Conservation (phyloP, 2,888 invertebrate genomes). For the Acanthosepion lycidas region DNA sequence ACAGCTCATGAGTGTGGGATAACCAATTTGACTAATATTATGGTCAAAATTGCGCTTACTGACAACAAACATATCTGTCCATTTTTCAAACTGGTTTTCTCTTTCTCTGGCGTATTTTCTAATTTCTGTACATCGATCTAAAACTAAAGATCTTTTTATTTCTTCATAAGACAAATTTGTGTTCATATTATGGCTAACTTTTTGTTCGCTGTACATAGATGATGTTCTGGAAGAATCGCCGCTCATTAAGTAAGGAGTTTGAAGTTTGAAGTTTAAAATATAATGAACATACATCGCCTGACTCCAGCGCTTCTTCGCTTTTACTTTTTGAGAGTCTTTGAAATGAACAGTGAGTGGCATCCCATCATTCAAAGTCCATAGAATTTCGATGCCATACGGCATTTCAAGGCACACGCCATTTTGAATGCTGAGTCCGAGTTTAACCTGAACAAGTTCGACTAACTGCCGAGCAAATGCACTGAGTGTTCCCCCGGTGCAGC, state of each 20-base stretch:
- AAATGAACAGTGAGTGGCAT: constrained; percentile 66
- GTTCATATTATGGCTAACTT: neutral
- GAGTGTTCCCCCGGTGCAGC: constrained; percentile 57
- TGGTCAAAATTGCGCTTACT: neutral
- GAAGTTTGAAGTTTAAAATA: constrained; percentile 56
- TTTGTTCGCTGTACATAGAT: neutral
- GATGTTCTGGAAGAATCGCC: neutral
- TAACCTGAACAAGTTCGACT: constrained; percentile 58
- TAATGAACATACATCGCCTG: constrained; percentile 68
- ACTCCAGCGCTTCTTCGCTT: constrained; percentile 68
- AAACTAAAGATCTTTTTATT: constrained; percentile 25
- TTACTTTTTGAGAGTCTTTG: constrained; percentile 62
- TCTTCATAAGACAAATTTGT: constrained; percentile 13
- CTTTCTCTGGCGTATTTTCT: neutral
- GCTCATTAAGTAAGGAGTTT: neutral
- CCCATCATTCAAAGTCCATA: constrained; percentile 58
- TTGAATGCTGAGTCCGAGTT: constrained; percentile 52
- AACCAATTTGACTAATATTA: neutral
- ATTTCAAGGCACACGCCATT: constrained; percentile 58
- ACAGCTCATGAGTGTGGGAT: neutral
- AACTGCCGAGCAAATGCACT: constrained; percentile 64
- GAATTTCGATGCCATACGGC: constrained; percentile 65
- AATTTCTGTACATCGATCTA: neutral
- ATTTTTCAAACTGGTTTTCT: neutral
- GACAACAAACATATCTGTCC: neutral